Conservation (phyloP, 2,113 vertebrate species). For the Cheirogaleus medius region DNA sequence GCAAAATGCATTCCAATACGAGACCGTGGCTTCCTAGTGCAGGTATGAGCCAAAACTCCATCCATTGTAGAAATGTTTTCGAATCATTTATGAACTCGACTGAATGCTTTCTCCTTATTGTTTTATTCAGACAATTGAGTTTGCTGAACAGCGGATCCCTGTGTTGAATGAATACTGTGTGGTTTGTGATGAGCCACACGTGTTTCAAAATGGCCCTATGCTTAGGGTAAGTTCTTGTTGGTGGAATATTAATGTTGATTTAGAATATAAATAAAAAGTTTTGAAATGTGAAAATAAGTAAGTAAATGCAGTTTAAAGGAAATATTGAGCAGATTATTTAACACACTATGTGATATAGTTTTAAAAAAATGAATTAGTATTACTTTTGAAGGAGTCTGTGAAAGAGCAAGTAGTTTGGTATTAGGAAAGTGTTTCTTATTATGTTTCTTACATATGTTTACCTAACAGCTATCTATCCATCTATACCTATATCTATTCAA, state of each 20-base stretch:
- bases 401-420: neutral
- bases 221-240: conserved; percentile 88
- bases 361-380: neutral
- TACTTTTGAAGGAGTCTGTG: neutral
- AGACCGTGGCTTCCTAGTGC: conserved; percentile 93
- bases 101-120: conserved; percentile 60
- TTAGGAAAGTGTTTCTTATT: neutral
- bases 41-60: conserved; percentile 84
- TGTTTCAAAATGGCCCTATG: conserved; percentile 96
- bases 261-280: neutral
- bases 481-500: neutral
- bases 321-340: neutral
- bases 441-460: neutral
- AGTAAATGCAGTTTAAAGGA: neutral
- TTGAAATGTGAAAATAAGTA: neutral
- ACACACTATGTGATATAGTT: neutral
- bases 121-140: conserved; percentile 90
- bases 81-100: conserved; percentile 60
- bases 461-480: neutral
- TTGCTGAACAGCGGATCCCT: conserved; percentile 93
- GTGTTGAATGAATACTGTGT: conserved; percentile 94
- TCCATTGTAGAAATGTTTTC: neutral
- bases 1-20: conserved; percentile 90
- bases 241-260: neutral
- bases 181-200: conserved; percentile 94